A percentile compares a stretch with the other conserved stretches of the same genome.
These are phyloP conservation scores for Oncorhynchus masou DNA, from an alignment of 2,113 vertebrate species.

Conservation along the genomic window DNA sequence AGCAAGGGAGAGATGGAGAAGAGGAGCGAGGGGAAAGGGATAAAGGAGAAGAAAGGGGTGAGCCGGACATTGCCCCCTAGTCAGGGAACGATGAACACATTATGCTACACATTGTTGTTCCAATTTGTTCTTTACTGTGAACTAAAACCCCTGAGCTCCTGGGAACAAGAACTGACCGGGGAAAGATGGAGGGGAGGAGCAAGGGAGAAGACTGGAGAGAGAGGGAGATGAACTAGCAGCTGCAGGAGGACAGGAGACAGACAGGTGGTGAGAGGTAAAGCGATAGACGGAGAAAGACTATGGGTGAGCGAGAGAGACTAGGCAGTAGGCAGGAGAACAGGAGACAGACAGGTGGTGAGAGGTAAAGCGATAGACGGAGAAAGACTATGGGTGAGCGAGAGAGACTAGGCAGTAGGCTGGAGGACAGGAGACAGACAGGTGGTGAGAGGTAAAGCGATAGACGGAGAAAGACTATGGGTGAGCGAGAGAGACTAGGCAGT, in stretches of 20 bases:
- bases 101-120: constrained; percentile 50
- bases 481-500: not conserved
- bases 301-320: not conserved
- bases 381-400: not conserved
- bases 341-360: constrained; percentile 25
- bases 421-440: constrained; percentile 24
- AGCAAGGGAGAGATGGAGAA: not conserved
- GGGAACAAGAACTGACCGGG: constrained; percentile 27
- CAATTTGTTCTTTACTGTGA: constrained; percentile 53
- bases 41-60: not conserved
- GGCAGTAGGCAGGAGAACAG: not conserved
- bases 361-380: constrained; percentile 1
- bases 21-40: constrained; percentile 23
- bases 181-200: constrained; percentile 25
- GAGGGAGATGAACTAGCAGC: constrained; percentile 16
- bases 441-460: not conserved
- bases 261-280: constrained; percentile 9
- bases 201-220: constrained; percentile 27
- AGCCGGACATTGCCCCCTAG: constrained; percentile 37
- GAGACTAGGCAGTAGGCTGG: not conserved
- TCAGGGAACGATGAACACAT: constrained; percentile 59
- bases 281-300: constrained; percentile 2
- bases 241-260: constrained; percentile 15
- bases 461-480: constrained; percentile 3
- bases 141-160: constrained; percentile 39